Evolutionary conservation across 2,797 vertebrate genomes (phyloP).

Genomic region (Mastacembelus armatus): DNA sequence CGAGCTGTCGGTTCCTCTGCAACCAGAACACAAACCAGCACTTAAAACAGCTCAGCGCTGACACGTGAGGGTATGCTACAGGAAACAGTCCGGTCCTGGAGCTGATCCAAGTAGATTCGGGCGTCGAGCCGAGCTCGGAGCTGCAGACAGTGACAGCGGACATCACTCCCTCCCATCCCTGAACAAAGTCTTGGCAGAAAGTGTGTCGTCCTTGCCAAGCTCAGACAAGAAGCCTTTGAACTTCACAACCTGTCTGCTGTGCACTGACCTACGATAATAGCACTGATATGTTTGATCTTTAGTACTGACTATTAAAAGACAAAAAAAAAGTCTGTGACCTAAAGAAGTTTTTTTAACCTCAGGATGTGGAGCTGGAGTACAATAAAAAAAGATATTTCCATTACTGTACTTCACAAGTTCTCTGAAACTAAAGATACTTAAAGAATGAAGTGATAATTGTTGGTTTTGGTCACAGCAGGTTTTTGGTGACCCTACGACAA

Average conservation of each 20-base stretch:
- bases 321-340: slow-evolving; percentile 27
- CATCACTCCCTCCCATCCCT: slow-evolving; percentile 31
- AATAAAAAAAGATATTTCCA: not conserved
- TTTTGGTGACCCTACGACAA: too few relatives aligned
- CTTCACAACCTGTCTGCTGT: slow-evolving; percentile 48
- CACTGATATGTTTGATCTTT: slow-evolving; percentile 42
- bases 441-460: too few relatives aligned
- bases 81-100: slow-evolving; percentile 21
- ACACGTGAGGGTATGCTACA: slow-evolving; percentile 1
- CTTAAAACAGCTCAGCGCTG: slow-evolving; percentile 1
- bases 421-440: too few relatives aligned
- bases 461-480: too few relatives aligned
- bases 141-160: slow-evolving; percentile 13
- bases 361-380: not conserved
- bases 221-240: slow-evolving; percentile 36
- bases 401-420: too few relatives aligned
- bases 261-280: slow-evolving; percentile 48
- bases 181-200: slow-evolving; percentile 45
- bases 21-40: slow-evolving; percentile 16
- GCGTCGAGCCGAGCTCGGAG: slow-evolving; percentile 6
- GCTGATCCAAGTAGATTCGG: slow-evolving; percentile 12
- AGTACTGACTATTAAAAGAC: slow-evolving; percentile 16
- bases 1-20: slow-evolving; percentile 13
- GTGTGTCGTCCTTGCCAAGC: slow-evolving; percentile 29
- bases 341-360: slow-evolving; percentile 21